These are phyloP conservation scores for Champsocephalus gunnari DNA, from an alignment of 2,797 vertebrate species.

Conservation along the genomic window DNA sequence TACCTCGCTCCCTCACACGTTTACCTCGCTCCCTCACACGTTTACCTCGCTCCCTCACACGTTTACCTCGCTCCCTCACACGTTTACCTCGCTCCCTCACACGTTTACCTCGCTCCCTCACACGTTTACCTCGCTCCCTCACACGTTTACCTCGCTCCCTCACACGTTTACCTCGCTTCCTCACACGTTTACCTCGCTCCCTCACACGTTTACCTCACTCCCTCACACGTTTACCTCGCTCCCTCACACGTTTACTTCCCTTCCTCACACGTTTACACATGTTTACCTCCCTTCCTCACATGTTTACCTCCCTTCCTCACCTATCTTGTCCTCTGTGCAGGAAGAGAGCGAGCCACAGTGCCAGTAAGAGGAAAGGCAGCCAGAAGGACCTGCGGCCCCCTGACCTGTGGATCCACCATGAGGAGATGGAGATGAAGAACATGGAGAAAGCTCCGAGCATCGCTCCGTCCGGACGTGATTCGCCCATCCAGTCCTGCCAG, in stretches of 20 bases:
- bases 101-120: background rate
- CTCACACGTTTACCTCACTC: background rate
- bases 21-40: no score
- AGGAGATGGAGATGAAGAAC: constrained; percentile 98
- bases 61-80: background rate
- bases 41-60: background rate
- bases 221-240: background rate
- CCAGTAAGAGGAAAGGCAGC: constrained; percentile 92
- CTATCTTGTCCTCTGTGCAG: constrained; percentile 67
- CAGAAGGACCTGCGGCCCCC: constrained; percentile 96
- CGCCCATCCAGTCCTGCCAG: constrained; percentile 91
- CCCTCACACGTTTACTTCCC: background rate
- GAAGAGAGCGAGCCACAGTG: constrained; percentile 92
- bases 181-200: background rate
- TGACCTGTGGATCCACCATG: constrained; percentile 97
- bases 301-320: background rate
- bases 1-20: background rate
- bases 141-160: background rate
- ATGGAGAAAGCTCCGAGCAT: constrained; percentile 90
- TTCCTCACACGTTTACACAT: background rate
- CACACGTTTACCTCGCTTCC: background rate
- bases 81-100: background rate
- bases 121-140: background rate
- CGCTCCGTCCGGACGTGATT: constrained; percentile 85
- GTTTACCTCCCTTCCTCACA: background rate